A percentile compares a stretch with the other conserved stretches of the same genome.
Conservation (phyloP, 2,888 invertebrate species). For the Mimumesa dahlbomi region DNA sequence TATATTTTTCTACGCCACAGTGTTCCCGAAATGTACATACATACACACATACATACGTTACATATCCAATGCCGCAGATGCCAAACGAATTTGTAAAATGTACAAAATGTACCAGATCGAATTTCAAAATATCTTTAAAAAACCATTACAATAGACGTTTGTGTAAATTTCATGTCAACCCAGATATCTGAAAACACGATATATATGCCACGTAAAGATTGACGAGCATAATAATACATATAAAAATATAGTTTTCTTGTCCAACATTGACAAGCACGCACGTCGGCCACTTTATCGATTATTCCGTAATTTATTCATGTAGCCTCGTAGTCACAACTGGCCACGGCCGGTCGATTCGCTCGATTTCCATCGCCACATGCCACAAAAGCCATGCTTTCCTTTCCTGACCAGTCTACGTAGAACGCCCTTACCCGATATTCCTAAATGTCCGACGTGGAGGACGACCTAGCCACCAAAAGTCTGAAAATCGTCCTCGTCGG, state of each 20-base stretch:
- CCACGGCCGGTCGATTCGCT: slow-evolving; percentile 63
- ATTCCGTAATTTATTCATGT: slow-evolving; percentile 76
- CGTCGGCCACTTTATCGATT: slow-evolving; percentile 70
- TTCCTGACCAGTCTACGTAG: slow-evolving; percentile 36
- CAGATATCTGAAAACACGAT: neutral
- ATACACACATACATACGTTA: no score
- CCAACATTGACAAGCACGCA: slow-evolving; percentile 32
- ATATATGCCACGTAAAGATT: neutral
- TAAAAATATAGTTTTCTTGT: no score
- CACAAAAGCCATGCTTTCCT: slow-evolving; percentile 36
- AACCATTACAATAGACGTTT: no score
- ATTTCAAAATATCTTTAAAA: no score
- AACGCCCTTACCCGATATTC: slow-evolving; percentile 38
- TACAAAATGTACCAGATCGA: neutral
- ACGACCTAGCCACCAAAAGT: slow-evolving; percentile 84
- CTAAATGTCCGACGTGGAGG: slow-evolving; percentile 86
- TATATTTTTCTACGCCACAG: slow-evolving; percentile 47
- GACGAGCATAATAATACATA: no score
- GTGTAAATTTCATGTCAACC: no score
- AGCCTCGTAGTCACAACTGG: slow-evolving; percentile 59
- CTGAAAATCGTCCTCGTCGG: slow-evolving; percentile 91
- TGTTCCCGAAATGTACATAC: slow-evolving; percentile 19
- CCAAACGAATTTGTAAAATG: neutral
- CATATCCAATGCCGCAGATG: neutral
- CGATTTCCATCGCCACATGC: slow-evolving; percentile 52